Base-by-base conservation (phyloP, 2,113 vertebrate species). In the Ploceus nigricollis region DNA sequence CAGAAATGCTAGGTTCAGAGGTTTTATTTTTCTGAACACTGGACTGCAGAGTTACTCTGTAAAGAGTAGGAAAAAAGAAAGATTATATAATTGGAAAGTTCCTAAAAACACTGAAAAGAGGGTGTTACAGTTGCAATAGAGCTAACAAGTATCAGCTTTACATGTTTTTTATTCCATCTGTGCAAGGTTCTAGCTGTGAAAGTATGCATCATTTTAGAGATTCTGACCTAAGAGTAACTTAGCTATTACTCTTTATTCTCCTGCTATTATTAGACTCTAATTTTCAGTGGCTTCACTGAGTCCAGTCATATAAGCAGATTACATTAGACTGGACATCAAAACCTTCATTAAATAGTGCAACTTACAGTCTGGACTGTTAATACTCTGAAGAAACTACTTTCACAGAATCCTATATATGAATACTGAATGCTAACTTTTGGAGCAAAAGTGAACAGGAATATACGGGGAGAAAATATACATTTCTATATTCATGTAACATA, bases 21-120 rank as follows among this genome's bases (percentile, higher is more conserved):
- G 97, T 97, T 97, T 98, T 99, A 97, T 97, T 98, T 97, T 98
- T 98, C 97, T 99, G 98, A 98, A 98, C 98, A 96, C 98, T 98
- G 97, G 98, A 97, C 96, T 99, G 99, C 91, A 99, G 97, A 97
- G 99, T 98, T 98, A 98, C 98, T 97, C 98, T 98, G 98, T 89
- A 98, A 98, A 98, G 72, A 96, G 97, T 80, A 96, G 95, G 95
- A 97, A 97, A 98, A 96, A 96, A 97, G 78, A 91, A 94, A 94
- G 82, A 97, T 98, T 96, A 98, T 73, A 92, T 86, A 96, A 95
- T 86, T 73, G 92, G 93, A 95, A 94, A 89, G 42, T 92, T 95
- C 75, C 60, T 68, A 53, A 87, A 82, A 77, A 89, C 47, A 71
- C n/a, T 40, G 60, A 39, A 21, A 58, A 92, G 58, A 93, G 20